These are phyloP conservation scores for Macrophya annulata DNA, from an alignment of 2,888 invertebrate genomes.

Conservation along the genomic window DNA sequence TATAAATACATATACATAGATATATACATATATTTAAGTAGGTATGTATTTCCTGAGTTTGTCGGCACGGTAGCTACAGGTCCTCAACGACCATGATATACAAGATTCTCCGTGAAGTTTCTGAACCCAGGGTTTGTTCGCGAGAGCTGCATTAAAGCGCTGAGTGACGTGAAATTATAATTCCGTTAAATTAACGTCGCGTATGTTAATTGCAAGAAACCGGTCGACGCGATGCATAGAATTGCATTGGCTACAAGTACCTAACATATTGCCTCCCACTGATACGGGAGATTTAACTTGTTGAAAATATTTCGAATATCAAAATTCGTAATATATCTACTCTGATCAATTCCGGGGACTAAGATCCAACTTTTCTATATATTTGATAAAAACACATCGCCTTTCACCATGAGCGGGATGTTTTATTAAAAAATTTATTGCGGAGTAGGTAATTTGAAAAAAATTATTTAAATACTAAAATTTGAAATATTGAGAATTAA, in stretches of 20 bases:
- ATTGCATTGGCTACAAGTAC: constrained; percentile 1
- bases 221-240: constrained; percentile 65
- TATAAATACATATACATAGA: not conserved
- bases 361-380: not conserved
- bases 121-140: constrained; percentile 41
- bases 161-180: constrained; percentile 74
- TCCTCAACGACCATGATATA: not conserved
- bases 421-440: not conserved
- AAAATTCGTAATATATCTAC: not conserved
- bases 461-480: no score
- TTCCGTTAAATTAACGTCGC: constrained; percentile 77
- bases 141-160: constrained; percentile 45
- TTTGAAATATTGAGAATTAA: no score
- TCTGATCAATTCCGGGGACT: constrained; percentile 5
- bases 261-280: not conserved
- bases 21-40: not conserved
- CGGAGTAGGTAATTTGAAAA: no score
- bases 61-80: constrained; percentile 18
- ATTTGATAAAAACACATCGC: not conserved
- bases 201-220: constrained; percentile 76
- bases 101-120: constrained; percentile 12
- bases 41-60: constrained; percentile 17
- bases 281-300: not conserved
- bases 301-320: no score
- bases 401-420: not conserved